Base-by-base conservation (phyloP, 2,888 invertebrate genomes). In the Tiliacea citrago region DNA sequence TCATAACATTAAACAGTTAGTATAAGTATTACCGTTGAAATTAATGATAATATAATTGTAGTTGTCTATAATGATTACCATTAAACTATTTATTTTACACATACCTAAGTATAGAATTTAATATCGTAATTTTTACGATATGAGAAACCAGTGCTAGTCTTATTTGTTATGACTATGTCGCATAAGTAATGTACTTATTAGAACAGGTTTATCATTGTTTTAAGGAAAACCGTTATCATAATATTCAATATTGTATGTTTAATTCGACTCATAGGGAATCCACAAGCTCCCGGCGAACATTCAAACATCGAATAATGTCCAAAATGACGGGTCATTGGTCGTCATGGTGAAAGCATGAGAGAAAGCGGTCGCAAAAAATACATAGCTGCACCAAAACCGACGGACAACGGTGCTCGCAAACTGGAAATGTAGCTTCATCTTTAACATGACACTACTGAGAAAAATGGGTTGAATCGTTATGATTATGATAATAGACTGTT, bases 321-420 rank as follows among this genome's bases (percentile, higher is more conserved):
- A 84, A 89, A 90, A 89, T 86, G 76, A 80, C 77, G 65, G 73
- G 82, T 77, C 86, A 81, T 81, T 70, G 85, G 83, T 76, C 79
- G 88, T 82, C 83, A 85, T 86, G 87, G 92, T 88, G 93, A 93
- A 93, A 93, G 93, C 90, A 85, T 79, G 81, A 88, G 93, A 91
- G 93, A 93, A 93, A 93, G 93, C 82, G 79, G 87, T 86, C 84
- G 89, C 89, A 91, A 91, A 92, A 91, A 91, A 92, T 82, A 82
- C 79, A 85, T 42, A 21, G 77, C 76, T 79, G 82, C 82, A 68
- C 85, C 88, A 84, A 87, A 91, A 89, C 87, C 82, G 84, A 73
- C 68, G 65, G 86, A 83, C 86, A 89, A 85, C 87, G 84, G 86
- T 86, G 77, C 75, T 73, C 67, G 74, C 58, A 81, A 88, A 87